Evolutionary conservation across 2,888 invertebrate genomes (phyloP).

Genomic region (Luperina testacea): DNA sequence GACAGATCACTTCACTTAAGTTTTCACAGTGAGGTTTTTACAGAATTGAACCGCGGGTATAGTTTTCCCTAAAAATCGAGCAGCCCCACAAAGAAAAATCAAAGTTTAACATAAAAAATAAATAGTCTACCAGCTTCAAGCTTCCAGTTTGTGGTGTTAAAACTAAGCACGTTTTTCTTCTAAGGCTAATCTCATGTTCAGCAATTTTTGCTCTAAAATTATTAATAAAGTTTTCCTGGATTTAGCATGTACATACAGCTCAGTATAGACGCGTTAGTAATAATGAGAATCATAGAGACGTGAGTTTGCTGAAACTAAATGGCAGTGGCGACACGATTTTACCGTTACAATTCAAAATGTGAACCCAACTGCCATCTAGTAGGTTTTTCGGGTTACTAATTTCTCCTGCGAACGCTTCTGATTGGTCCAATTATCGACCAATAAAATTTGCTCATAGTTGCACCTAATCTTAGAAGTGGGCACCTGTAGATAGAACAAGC

Average conservation of each 20-base stretch:
- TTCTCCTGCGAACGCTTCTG: constrained; percentile 77
- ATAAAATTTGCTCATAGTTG: constrained; percentile 86
- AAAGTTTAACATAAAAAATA: constrained; percentile 49
- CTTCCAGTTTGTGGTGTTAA: constrained; percentile 74
- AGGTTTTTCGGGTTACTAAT: constrained; percentile 64
- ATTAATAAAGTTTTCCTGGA: constrained; percentile 71
- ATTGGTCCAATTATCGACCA: constrained; percentile 83
- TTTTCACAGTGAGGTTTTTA: neutral
- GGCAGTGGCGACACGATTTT: constrained; percentile 41
- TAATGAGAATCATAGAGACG: constrained; percentile 48
- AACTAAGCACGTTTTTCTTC: constrained; percentile 77
- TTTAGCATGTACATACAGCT: constrained; percentile 81
- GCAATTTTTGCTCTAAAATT: constrained; percentile 78
- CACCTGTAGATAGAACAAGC: constrained; percentile 82
- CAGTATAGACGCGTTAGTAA: constrained; percentile 72
- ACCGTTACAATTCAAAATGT: constrained; percentile 36
- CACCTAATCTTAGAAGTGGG: constrained; percentile 82
- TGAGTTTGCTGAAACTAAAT: constrained; percentile 56
- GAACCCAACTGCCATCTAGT: constrained; percentile 60
- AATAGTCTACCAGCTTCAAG: constrained; percentile 60
- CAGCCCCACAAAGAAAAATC: constrained; percentile 60
- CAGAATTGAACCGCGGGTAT: no score
- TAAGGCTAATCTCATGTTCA: constrained; percentile 74
- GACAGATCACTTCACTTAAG: neutral
- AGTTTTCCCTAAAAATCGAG: constrained; percentile 14